Evolutionary conservation across 2,797 vertebrate genomes (phyloP).

Genomic region (Paramormyrops hopkinsi): DNA sequence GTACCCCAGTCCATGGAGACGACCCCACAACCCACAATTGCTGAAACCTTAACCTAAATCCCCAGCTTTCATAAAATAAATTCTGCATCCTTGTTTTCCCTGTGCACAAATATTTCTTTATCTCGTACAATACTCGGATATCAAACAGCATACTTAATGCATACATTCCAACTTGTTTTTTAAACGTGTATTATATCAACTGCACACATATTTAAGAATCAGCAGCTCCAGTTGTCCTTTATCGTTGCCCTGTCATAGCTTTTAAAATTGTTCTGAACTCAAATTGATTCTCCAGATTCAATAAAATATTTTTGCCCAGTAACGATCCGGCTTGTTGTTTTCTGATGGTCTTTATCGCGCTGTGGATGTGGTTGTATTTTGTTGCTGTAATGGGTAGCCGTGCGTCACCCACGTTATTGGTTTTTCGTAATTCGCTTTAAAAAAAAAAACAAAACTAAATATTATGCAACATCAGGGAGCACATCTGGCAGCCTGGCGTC

Average conservation of each 20-base stretch:
- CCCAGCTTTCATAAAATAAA: not conserved
- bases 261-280: conserved; percentile 61
- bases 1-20: not conserved
- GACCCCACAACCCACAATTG: not conserved
- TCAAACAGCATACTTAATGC: not conserved
- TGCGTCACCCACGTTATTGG: not conserved
- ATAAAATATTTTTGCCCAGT: conserved; percentile 71
- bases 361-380: not conserved
- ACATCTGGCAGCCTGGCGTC: not conserved
- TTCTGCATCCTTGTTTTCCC: conserved; percentile 5
- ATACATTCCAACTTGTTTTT: conserved; percentile 51
- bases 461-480: conserved; percentile 10
- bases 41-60: not conserved
- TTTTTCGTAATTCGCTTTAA: not conserved
- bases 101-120: conserved; percentile 13
- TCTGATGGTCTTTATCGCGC: not conserved
- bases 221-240: conserved; percentile 42
- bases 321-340: conserved; percentile 22
- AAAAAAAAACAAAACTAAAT: not conserved
- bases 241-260: conserved; percentile 60
- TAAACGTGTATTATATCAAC: conserved; percentile 44
- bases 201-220: conserved; percentile 35
- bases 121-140: conserved; percentile 12
- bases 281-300: conserved; percentile 61
- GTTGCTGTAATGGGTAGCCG: not conserved